Evolutionary conservation across 2,888 invertebrate species (phyloP).

Genomic region (Polymixis flavicincta): DNA sequence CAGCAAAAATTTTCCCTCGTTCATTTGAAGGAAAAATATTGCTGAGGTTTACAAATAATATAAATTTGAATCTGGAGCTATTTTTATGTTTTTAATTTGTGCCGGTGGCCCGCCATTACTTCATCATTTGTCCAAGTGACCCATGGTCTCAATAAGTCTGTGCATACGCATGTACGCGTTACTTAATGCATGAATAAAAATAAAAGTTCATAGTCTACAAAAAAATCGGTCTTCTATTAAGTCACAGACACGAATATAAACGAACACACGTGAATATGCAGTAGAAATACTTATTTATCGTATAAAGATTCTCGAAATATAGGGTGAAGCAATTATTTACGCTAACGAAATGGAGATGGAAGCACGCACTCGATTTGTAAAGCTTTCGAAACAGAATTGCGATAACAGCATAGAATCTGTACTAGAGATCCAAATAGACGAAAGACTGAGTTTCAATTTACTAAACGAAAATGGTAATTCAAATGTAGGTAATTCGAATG

Average conservation of each 20-base stretch:
- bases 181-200: background rate
- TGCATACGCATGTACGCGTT: too few relatives aligned
- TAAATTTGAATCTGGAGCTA: too few relatives aligned
- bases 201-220: background rate
- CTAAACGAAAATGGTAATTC: background rate
- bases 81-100: too few relatives aligned
- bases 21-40: too few relatives aligned
- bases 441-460: background rate
- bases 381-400: constrained; percentile 3
- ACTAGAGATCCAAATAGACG: background rate
- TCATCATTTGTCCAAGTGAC: too few relatives aligned
- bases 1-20: too few relatives aligned
- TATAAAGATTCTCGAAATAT: background rate
- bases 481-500: too few relatives aligned
- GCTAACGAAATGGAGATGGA: background rate
- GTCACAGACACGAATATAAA: too few relatives aligned
- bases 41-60: too few relatives aligned
- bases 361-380: background rate
- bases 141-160: too few relatives aligned
- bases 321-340: background rate
- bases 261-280: background rate
- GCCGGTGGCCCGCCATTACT: too few relatives aligned
- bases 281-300: background rate
- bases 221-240: background rate
- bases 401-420: background rate